Evolutionary conservation across 1,140 invertebrate genomes (phyloP).

Genomic region (Chrysoperla carnea): DNA sequence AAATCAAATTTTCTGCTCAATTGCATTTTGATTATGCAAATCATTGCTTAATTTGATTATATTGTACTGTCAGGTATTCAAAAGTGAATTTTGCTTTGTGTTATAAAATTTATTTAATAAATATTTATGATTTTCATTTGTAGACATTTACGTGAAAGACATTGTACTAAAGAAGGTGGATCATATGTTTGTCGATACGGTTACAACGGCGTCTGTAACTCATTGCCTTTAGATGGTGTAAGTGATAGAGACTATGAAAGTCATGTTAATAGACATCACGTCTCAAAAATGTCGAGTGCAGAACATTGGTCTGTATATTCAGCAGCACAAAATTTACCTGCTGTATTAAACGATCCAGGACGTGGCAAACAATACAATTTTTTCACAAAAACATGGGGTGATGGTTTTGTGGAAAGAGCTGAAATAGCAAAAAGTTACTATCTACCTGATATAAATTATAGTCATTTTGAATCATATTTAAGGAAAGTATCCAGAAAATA

Average conservation of each 20-base stretch:
- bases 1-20: too few relatives aligned
- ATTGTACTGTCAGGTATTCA: too few relatives aligned
- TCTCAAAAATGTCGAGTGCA: slow-evolving; percentile 29
- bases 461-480: slow-evolving; percentile 79
- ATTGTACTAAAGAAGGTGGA: slow-evolving; percentile 75
- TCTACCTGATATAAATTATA: slow-evolving; percentile 65
- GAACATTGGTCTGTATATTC: slow-evolving; percentile 60
- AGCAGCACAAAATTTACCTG: slow-evolving; percentile 85
- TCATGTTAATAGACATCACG: slow-evolving; percentile 67
- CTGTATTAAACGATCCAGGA: slow-evolving; percentile 89
- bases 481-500: slow-evolving; percentile 51
- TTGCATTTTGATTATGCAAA: too few relatives aligned
- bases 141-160: slow-evolving; percentile 63
- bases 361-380: slow-evolving; percentile 81
- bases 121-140: slow-evolving; percentile 6
- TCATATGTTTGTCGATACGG: slow-evolving; percentile 82
- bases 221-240: slow-evolving; percentile 73
- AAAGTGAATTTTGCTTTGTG: too few relatives aligned
- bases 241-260: slow-evolving; percentile 76
- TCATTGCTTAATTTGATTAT: too few relatives aligned
- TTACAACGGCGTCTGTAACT: slow-evolving; percentile 69
- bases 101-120: too few relatives aligned
- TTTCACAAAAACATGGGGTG: slow-evolving; percentile 96
- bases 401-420: slow-evolving; percentile 71
- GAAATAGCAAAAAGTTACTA: slow-evolving; percentile 58